phyloP scores from a whole-genome alignment of 2,888 invertebrate species.

The Antitype chi region DNA sequence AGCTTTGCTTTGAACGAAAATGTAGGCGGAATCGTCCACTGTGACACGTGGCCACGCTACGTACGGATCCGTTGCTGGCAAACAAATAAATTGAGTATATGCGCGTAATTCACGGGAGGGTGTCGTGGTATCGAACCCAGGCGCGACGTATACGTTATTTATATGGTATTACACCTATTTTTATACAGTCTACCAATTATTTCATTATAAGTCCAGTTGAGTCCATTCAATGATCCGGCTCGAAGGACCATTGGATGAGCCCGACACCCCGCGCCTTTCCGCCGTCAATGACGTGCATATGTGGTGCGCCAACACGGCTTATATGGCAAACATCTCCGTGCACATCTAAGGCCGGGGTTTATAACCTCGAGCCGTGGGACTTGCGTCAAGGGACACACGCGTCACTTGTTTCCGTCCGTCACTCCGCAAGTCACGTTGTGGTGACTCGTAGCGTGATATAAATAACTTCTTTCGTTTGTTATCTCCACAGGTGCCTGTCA shows the following conservation, averaged over 20 bases:
- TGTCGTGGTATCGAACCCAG: no score
- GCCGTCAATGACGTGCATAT: no score
- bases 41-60: neutral
- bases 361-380: neutral
- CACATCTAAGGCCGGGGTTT: neutral
- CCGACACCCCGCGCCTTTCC: no score
- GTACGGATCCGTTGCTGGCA: neutral
- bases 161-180: no score
- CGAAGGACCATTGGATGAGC: no score
- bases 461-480: neutral
- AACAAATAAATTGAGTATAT: neutral
- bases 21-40: neutral
- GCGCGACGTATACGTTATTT: no score
- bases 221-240: no score
- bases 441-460: neutral
- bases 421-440: neutral
- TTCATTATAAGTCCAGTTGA: no score
- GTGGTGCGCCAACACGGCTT: no score
- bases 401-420: neutral
- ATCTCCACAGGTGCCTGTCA: neutral
- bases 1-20: neutral
- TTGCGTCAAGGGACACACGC: neutral
- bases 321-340: neutral
- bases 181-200: no score
- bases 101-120: no score